Evolutionary conservation across 2,888 invertebrate genomes (phyloP), one percentile per base, ranked within the genome.

Genomic region (Andrena trimmerana): DNA sequence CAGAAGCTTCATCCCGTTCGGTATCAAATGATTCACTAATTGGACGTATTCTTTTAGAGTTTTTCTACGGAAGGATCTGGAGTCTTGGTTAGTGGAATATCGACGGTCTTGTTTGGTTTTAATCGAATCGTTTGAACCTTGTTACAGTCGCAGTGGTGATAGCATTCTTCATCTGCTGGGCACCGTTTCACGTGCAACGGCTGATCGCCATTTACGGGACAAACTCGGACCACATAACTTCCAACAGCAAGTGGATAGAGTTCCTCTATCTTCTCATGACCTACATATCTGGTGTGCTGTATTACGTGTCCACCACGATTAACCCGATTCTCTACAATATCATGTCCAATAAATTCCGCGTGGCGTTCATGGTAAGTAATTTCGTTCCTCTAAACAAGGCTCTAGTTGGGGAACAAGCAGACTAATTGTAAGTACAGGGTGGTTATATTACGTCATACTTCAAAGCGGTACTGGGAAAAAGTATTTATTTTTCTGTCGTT

Each of bases 241-340:
- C 94, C 76, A 89, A 93, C 90, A 88, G 88, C 76, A 90, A 92
- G 36, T 90, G 94, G 73, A 94, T 96, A 59, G 94, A 95, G 71
- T 94, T 95, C n/a, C 94, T 96, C 6, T 97, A 97, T 94, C 95
- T 95, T 72, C 95, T 96, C 69, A 94, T 98, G 75, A 97, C 97
- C 3, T 97, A 98, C 93, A 95, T 97, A 52, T 98, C 98, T 0
- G 99, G 99, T 0, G 96, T 99, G 0, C 96, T 98, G 81, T 99
- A 99, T 95, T 99, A 98, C 94, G 94, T 98, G 88, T 98, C 98
- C 7, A 98, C 99, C 10, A 98, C 98, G 90, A 97, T 99, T 92
- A 99, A 99, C 94, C 99, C 99, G 0, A 95, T 99, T 84, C 96
- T 99, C 54, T 99, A 99, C 94, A 97, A 98, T 94, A 97, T 98